Base-by-base conservation (phyloP, 2,797 vertebrate genomes). In the Acanthurus leucopareius region DNA sequence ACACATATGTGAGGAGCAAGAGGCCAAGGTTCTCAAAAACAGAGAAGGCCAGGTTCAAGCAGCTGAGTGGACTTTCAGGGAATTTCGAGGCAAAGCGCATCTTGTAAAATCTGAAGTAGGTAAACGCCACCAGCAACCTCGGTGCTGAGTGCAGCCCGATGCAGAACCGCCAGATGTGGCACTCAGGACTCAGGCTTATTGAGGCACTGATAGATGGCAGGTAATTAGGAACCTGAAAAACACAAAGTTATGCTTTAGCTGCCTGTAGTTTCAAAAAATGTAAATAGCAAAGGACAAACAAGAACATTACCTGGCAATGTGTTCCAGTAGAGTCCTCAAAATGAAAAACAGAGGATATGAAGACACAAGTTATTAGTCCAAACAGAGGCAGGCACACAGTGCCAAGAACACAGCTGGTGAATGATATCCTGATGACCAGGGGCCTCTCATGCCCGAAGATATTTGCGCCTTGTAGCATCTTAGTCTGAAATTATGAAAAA, bases 181-280 rank as follows among this genome's bases (percentile, higher is more conserved):
- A 95, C 94, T 98, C 96, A 0, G 97, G 97, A 28, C 95, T 94
- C 45, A 96, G 93, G 0, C 97, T 97, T 15, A 98, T 97, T 4
- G 97, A 96, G 0, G 97, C 96, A 42, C 97, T 98, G 90, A 98
- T 96, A 5, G 97, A 98, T 0, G 97, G 97, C 69, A 98, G 95
- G 88, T 97, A 97, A 90, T 98, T 98, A 17, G 95, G 93, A 42
- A 98, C 97, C 97, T 98, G 86, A 35, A 1, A 75, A 73, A 82
- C 22, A 88, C 2, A 74, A 0, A 73, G 5, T 9, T 3, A 67
- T 2, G 3, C 44, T 48, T 67, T 47, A 22, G 9, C 56, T 45
- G 32, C 32, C 32, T 35, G 32, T 7, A 16, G 8, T 59, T 60
- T 69, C 0, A 58, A 49, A 58, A 51, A 69, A 3, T 1, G 20